Conservation (phyloP, 2,888 invertebrate species). For the Balanococcus diminutus region DNA sequence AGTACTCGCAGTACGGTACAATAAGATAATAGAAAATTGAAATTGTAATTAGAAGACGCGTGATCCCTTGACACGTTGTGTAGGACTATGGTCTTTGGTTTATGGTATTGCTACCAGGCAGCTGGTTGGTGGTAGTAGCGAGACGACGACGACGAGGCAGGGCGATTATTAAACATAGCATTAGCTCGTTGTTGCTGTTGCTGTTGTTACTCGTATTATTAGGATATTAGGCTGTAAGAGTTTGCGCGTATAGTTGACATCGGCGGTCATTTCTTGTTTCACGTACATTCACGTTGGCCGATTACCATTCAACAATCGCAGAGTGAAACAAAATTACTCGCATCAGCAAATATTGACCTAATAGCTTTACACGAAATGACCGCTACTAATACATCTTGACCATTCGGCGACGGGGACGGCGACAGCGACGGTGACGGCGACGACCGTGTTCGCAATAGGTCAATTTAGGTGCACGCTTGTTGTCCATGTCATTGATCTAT, state of each 20-base stretch:
- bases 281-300: neutral
- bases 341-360: constrained; percentile 43
- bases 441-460: constrained; percentile 45
- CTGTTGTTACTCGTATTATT: neutral
- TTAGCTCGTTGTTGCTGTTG: no score
- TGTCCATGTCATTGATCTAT: constrained; percentile 51
- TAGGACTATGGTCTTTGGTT: no score
- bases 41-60: constrained; percentile 42
- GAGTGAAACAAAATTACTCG: constrained; percentile 38
- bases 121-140: no score
- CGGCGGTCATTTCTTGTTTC: constrained; percentile 33
- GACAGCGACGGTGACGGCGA: neutral
- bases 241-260: neutral
- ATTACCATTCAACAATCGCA: neutral
- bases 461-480: constrained; percentile 38
- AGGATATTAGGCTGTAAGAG: no score
- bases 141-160: neutral
- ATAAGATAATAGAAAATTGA: neutral
- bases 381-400: constrained; percentile 52
- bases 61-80: constrained; percentile 39
- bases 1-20: no score
- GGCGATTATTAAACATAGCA: neutral
- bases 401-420: neutral
- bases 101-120: no score
- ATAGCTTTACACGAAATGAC: constrained; percentile 48